Conservation (phyloP, 2,888 invertebrate species). For the Phaedon cochleariae region DNA sequence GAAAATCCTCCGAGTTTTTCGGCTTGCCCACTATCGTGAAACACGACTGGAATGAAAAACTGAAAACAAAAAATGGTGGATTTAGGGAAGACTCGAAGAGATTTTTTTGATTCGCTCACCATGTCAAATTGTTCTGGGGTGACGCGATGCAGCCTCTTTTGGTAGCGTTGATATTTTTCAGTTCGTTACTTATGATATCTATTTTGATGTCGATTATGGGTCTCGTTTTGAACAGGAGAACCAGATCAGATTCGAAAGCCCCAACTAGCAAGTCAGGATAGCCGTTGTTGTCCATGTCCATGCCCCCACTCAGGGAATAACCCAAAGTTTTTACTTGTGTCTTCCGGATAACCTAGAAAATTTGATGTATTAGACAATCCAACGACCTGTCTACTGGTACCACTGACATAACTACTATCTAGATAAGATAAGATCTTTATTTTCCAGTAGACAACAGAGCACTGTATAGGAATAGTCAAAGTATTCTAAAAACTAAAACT, state of each 20-base stretch:
- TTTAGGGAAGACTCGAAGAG: too few species aligned
- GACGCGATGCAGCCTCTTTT: slow-evolving; percentile 76
- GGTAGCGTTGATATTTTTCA: slow-evolving; percentile 83
- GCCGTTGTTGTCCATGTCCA: slow-evolving; percentile 93
- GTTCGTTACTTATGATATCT: slow-evolving; percentile 70
- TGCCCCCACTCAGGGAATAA: slow-evolving; percentile 90
- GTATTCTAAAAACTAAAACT: too few species aligned
- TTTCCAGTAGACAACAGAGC: too few species aligned
- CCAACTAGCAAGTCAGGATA: slow-evolving; percentile 95
- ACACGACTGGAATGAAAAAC: slow-evolving; percentile 84
- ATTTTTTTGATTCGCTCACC: too few species aligned
- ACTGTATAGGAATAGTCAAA: too few species aligned
- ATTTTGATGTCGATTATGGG: slow-evolving; percentile 91
- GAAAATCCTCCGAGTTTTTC: slow-evolving; percentile 39
- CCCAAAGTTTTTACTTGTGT: slow-evolving; percentile 79
- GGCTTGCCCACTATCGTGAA: slow-evolving; percentile 69
- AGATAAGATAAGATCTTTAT: too few species aligned
- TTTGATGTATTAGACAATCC: too few species aligned
- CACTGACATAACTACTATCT: too few species aligned
- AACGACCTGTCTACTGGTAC: too few species aligned
- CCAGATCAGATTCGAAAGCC: slow-evolving; percentile 81
- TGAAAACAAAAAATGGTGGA: too few species aligned
- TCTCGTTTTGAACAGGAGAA: slow-evolving; percentile 80
- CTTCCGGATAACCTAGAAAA: slow-evolving; percentile 50
- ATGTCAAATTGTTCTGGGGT: slow-evolving; percentile 73